Conservation (phyloP, 2,113 vertebrate species). For the Dasyprocta punctata region DNA sequence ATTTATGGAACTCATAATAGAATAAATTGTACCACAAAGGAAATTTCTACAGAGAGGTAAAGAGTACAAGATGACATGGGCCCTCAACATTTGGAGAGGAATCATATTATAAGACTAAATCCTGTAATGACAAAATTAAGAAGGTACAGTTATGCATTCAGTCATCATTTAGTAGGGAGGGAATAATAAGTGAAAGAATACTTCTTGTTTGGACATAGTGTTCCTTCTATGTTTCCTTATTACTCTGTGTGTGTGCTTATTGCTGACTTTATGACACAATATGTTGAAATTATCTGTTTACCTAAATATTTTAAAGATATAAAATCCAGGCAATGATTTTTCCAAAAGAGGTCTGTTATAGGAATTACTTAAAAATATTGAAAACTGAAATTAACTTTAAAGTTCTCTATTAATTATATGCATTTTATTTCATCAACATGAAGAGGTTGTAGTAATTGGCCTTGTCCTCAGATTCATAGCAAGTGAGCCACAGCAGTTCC, state of each 20-base stretch:
- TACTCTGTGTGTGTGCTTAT: neutral
- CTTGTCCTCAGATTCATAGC: neutral
- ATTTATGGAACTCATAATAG: constrained; percentile 3
- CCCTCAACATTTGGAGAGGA: neutral
- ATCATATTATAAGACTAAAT: neutral
- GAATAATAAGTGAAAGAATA: neutral
- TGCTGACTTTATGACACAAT: neutral
- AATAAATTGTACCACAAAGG: neutral
- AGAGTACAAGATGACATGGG: neutral
- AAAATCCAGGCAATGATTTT: neutral
- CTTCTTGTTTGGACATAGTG: neutral
- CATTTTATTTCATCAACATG: neutral
- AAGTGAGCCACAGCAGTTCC: neutral
- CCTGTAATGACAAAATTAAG: neutral
- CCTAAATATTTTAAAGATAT: neutral
- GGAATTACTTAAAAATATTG: neutral
- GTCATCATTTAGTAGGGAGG: neutral
- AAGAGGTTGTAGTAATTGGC: neutral
- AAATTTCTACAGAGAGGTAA: neutral
- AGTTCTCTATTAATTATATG: neutral
- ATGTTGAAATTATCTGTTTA: neutral
- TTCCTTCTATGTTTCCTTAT: neutral
- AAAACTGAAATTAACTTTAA: neutral
- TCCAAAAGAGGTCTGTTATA: neutral
- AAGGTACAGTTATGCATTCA: neutral